phyloP scores from a whole-genome alignment of 1,140 invertebrate species.

The Ips typographus region DNA sequence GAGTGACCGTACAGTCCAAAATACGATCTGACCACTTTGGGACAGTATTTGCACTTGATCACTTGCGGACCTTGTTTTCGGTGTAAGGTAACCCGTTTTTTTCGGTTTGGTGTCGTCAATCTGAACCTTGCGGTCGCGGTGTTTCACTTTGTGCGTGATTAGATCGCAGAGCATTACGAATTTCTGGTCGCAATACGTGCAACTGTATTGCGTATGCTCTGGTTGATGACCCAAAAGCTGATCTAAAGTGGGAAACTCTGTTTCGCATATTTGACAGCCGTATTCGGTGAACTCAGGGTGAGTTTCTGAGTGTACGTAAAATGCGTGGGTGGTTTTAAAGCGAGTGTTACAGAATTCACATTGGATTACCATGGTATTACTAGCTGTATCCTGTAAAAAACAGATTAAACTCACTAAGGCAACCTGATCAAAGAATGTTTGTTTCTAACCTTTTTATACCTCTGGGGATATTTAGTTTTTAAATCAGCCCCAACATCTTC shows the following conservation, averaged over 20 bases:
- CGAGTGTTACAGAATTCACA: neutral
- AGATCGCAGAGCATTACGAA: neutral
- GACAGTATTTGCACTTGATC: conserved; percentile 4
- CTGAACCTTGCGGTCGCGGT: neutral
- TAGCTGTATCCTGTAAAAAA: too few species aligned
- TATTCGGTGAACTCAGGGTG: neutral
- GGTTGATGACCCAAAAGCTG: neutral
- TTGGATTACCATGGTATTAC: neutral
- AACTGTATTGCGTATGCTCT: neutral
- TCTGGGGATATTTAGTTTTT: neutral
- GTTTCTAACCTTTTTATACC: neutral
- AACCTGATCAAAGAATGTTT: neutral
- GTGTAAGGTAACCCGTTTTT: neutral
- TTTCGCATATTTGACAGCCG: neutral
- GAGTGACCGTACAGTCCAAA: conserved; percentile 1
- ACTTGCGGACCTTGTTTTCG: neutral
- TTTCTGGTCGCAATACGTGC: neutral
- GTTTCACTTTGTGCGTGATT: neutral
- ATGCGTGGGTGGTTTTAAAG: neutral
- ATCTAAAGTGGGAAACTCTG: neutral
- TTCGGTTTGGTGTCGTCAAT: neutral
- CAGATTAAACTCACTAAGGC: neutral
- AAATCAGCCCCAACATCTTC: neutral
- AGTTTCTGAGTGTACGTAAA: neutral
- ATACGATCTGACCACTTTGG: neutral